Conservation (phyloP, 2,113 vertebrate genomes). For the Cebidichthys violaceus region DNA sequence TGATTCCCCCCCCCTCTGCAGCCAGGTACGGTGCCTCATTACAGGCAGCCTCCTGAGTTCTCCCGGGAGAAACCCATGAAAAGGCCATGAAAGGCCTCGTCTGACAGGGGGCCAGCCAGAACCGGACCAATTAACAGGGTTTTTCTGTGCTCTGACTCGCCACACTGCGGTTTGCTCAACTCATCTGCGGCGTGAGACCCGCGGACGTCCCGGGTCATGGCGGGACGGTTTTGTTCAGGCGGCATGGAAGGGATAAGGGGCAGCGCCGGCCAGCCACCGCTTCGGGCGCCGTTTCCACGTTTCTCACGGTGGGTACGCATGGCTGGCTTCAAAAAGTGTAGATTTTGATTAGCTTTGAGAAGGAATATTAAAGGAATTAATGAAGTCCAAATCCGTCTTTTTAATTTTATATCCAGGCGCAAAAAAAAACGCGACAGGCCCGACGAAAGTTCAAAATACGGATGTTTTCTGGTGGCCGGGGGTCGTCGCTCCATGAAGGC, state of each 20-base stretch:
- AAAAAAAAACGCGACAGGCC: background rate
- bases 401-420: too few relatives aligned
- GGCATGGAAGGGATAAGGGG: conserved; percentile 38
- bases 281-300: conserved; percentile 21
- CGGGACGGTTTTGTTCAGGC: conserved; percentile 57
- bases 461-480: conserved; percentile 43
- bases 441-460: conserved; percentile 43
- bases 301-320: background rate
- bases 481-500: conserved; percentile 61
- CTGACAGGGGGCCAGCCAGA: conserved; percentile 80
- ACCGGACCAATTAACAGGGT: conserved; percentile 80
- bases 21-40: conserved; percentile 81
- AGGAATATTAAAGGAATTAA: conserved; percentile 28
- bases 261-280: conserved; percentile 23
- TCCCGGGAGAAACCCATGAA: conserved; percentile 79
- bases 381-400: conserved; percentile 14
- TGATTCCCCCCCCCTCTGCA: conserved; percentile 72
- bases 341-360: conserved; percentile 23
- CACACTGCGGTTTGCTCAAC: conserved; percentile 73
- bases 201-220: conserved; percentile 62
- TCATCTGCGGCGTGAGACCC: conserved; percentile 59
- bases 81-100: conserved; percentile 82
- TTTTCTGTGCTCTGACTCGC: conserved; percentile 71
- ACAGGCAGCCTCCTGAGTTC: conserved; percentile 74
- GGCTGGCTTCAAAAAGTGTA: conserved; percentile 10